Evolutionary conservation across 1,140 invertebrate species (phyloP).

Genomic region (Cyphomyrmex costatus): DNA sequence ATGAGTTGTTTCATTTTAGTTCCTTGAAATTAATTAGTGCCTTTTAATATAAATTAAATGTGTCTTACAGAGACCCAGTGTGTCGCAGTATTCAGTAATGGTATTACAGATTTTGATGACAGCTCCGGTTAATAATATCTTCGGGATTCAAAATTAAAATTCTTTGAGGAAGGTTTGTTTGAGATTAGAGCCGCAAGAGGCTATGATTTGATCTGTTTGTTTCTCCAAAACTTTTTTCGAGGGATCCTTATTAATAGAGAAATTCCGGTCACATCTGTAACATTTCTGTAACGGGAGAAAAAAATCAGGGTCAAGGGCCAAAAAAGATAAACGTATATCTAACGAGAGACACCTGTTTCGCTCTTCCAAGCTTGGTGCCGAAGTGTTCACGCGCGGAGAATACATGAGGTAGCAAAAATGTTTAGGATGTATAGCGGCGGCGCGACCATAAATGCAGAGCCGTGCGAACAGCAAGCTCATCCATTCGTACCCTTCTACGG

Average conservation of each 20-base stretch:
- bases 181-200: not conserved
- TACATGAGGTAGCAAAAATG: not conserved
- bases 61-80: too few species aligned
- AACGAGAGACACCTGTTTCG: not conserved
- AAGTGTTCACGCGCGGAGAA: not conserved
- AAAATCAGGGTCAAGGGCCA: not conserved
- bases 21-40: too few species aligned
- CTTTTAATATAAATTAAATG: not conserved
- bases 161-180: too few species aligned
- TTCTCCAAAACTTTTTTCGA: not conserved
- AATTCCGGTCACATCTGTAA: not conserved
- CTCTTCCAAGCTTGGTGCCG: not conserved
- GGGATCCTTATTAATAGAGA: not conserved
- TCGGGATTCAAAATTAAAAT: not conserved
- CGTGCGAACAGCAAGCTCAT: not conserved
- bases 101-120: too few species aligned
- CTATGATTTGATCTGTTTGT: not conserved
- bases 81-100: too few species aligned
- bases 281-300: not conserved
- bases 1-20: too few species aligned
- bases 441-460: constrained; percentile 24
- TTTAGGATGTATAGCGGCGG: too few species aligned
- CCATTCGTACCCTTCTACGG: constrained; percentile 55
- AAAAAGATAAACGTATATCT: not conserved
- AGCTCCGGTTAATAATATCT: not conserved